Base-by-base conservation (phyloP, 2,888 invertebrate genomes). In the Phasia obesa region DNA sequence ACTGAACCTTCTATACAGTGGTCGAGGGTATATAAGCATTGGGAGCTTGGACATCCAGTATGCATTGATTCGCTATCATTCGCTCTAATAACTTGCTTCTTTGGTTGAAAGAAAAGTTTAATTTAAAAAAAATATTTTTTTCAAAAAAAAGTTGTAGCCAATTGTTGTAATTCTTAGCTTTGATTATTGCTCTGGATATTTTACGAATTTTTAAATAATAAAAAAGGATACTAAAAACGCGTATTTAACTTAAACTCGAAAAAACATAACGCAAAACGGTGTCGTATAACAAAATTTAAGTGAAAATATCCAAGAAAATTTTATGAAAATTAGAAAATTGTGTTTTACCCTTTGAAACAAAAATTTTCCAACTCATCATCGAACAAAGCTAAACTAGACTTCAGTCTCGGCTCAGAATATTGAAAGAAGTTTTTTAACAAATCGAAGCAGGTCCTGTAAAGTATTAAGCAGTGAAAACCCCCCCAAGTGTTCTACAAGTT, bases 21-120 rank as follows among this genome's bases (percentile, higher is more conserved):
- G 79, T 86, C 79, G 86, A 87, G 89, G 90, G 91, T 94, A 94
- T 94, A 94, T 93, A 94, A 94, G 93, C 93, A 93, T 93, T 93
- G 93, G 93, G 92, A 92, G 91, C 93, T 83, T 92, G 93, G 92
- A 92, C 92, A 93, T 92, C 92, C 92, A 92, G 89, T 92, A 93
- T 93, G 93, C 94, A 94, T 94, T 94, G 93, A 93, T 93, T 93
- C 93, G 93, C 93, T 94, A 93, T 93, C 94, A 93, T 93, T 92
- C 93, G 91, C 92, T 92, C 93, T 92, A 93, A 92, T 93, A 93
- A 93, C 93, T 93, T 90, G 89, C 89, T 89, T 88, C 89, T 88
- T 89, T 88, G 86, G 89, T 88, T 86, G 86, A 84, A 82, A 85
- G 77, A 84, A 86, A 88, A 87, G 79, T 79, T 83, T 79, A 70